Base-by-base conservation (phyloP, 2,797 vertebrate species). In the Pogonophryne albipinna region DNA sequence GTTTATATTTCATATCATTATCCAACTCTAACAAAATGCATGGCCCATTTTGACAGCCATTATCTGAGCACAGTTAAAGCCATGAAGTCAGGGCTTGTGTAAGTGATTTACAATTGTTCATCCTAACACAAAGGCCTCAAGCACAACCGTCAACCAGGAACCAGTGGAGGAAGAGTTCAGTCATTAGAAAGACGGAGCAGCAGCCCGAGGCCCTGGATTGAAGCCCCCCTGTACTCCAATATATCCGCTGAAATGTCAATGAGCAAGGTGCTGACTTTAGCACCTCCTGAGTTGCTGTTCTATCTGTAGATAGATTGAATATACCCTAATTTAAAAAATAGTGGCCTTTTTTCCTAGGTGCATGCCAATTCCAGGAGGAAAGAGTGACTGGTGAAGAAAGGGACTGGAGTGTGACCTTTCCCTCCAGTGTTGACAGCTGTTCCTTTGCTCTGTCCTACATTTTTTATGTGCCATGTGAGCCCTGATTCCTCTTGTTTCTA, bases 331-430 rank as follows among this genome's bases (percentile, higher is more conserved):
- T 85, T 64, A 66, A 85, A 27, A 71, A 71, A 56, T 45, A 71
- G 41, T 16, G 11, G 52, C 15, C 69, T 84, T 83, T 71, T 65
- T 75, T 71, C n/a, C 15, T 50, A 66, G 73, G 56, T 57, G 52
- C 47, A 61, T 55, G 67, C 46, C 70, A 87, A 80, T 84, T 83
- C 55, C 50, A 71, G 57, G 58, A 79, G 74, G 46, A 82, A 82
- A 75, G 59, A 72, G 46, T 61, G 69, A 65, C 47, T 79, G 62
- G 61, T 80, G 31, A 69, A 71, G 50, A 41, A 56, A 69, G 55
- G 74, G 66, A 76, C 74, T 80, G 76, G 84, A 79, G 72, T 80
- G 75, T 86, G 77, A 88, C 85, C 87, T 91, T 92, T 89, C 67
- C 68, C 75, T 58, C 45, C 63, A 74, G 62, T 76, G 45, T 79